Percentiles rank a stretch among this genome's conserved stretches.
Evolutionary conservation across 2,797 vertebrate genomes (phyloP).

Genomic region (Fistularia tabacaria): DNA sequence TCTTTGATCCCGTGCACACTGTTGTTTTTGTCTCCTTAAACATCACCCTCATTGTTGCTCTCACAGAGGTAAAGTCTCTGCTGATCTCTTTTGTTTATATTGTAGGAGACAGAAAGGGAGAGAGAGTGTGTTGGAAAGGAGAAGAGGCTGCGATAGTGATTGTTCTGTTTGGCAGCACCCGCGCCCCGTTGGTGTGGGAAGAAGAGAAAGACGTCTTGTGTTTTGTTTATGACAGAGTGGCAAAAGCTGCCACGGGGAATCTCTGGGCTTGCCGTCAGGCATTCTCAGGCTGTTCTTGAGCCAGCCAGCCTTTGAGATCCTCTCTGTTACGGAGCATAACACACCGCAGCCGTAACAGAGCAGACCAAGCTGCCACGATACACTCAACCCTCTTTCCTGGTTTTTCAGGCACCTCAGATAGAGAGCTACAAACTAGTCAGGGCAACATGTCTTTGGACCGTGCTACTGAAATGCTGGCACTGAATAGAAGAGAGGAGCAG

Average conservation of each 20-base stretch:
- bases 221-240: constrained; percentile 75
- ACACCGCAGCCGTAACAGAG: constrained; percentile 49
- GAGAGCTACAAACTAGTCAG: constrained; percentile 24
- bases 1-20: constrained; percentile 71
- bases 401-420: constrained; percentile 42
- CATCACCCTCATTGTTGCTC: constrained; percentile 74
- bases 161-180: constrained; percentile 77
- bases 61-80: constrained; percentile 71
- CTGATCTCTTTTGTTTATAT: constrained; percentile 76
- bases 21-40: constrained; percentile 77
- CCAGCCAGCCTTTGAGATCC: constrained; percentile 68
- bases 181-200: constrained; percentile 72
- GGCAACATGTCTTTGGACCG: constrained; percentile 23
- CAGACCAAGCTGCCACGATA: constrained; percentile 42
- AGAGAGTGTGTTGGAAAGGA: constrained; percentile 57
- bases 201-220: constrained; percentile 76
- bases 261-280: constrained; percentile 71
- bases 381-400: constrained; percentile 30
- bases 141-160: constrained; percentile 72
- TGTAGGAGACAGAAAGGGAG: constrained; percentile 59
- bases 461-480: constrained; percentile 25
- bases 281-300: constrained; percentile 70
- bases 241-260: constrained; percentile 74
- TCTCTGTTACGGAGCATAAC: constrained; percentile 51
- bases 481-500: constrained; percentile 4